phyloP scores from a whole-genome alignment of 2,888 invertebrate genomes.

The Epirrhoe tristata region DNA sequence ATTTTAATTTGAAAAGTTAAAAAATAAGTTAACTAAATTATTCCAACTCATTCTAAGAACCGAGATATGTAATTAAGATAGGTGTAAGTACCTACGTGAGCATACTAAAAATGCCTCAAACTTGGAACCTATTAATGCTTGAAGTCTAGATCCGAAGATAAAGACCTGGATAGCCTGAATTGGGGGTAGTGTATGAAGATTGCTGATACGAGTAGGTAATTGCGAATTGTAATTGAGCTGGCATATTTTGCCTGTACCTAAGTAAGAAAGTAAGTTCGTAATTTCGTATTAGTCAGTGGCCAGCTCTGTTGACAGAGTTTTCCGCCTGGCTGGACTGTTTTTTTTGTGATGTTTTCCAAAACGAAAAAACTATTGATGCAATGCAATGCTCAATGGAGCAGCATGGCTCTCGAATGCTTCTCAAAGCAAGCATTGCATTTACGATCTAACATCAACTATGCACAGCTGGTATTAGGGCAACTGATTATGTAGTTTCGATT shows the following conservation, averaged over 20 bases:
- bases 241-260: neutral
- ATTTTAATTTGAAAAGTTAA: neutral
- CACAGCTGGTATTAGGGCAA: too few relatives aligned
- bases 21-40: neutral
- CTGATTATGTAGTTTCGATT: too few relatives aligned
- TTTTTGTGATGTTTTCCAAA: too few relatives aligned
- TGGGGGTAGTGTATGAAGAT: neutral
- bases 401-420: too few relatives aligned
- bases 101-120: neutral
- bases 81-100: neutral
- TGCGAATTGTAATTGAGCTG: neutral
- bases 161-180: neutral
- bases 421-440: too few relatives aligned
- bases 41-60: neutral
- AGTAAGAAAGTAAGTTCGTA: too few relatives aligned
- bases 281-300: too few relatives aligned
- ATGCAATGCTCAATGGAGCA: too few relatives aligned
- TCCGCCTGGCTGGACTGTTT: too few relatives aligned
- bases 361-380: too few relatives aligned
- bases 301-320: too few relatives aligned
- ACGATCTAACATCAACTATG: too few relatives aligned
- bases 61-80: slow-evolving; percentile 1
- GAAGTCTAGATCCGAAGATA: neutral
- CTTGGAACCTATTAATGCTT: neutral
- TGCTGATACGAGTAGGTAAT: neutral